phyloP scores from a whole-genome alignment of 2,888 invertebrate species.

The Noctuana brunneofusca region DNA sequence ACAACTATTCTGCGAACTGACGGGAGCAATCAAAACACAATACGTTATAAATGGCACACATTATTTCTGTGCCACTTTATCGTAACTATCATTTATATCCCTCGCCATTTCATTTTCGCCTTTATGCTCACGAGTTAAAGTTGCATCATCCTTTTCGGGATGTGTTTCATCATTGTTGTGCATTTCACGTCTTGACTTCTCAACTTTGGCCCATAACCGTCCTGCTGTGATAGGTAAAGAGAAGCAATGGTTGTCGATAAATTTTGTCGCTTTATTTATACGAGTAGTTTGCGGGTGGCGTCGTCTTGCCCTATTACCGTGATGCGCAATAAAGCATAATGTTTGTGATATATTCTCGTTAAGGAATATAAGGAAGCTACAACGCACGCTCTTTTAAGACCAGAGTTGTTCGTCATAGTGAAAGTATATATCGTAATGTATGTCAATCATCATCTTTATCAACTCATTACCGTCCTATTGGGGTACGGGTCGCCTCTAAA shows the following conservation, averaged over 20 bases:
- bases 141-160: background rate
- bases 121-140: slow-evolving; percentile 36
- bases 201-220: slow-evolving; percentile 65
- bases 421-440: background rate
- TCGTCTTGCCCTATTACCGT: slow-evolving; percentile 47
- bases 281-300: slow-evolving; percentile 48
- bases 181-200: slow-evolving; percentile 53
- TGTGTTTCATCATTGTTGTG: slow-evolving; percentile 41
- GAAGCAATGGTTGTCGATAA: slow-evolving; percentile 62
- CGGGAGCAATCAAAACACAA: slow-evolving; percentile 79
- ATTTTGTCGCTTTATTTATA: slow-evolving; percentile 58
- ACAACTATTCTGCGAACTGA: slow-evolving; percentile 68
- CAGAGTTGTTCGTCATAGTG: background rate
- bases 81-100: slow-evolving; percentile 23
- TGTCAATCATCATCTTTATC: no score
- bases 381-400: background rate
- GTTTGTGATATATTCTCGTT: slow-evolving; percentile 32
- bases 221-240: slow-evolving; percentile 70
- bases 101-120: slow-evolving; percentile 34
- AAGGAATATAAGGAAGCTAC: slow-evolving; percentile 32
- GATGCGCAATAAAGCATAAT: slow-evolving; percentile 41
- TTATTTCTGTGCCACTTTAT: slow-evolving; percentile 51
- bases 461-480: no score
- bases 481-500: no score
- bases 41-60: slow-evolving; percentile 77